Conservation (phyloP, 2,113 vertebrate species). For the Oryzias celebensis region DNA sequence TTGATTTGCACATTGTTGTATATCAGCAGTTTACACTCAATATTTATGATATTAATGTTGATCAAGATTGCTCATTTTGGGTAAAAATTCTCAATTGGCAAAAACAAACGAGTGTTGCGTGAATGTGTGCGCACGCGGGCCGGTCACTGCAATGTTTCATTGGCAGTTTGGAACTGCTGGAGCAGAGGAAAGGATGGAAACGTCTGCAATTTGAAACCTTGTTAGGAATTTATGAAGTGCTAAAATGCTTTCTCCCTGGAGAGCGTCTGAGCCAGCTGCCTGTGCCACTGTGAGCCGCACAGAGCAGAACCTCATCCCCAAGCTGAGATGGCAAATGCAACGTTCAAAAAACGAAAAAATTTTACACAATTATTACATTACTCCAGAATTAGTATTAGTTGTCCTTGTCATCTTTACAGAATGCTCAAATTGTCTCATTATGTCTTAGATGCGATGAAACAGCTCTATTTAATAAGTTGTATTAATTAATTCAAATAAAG, state of each 20-base stretch:
- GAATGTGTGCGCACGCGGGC: conserved; percentile 20
- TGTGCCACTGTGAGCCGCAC: conserved; percentile 76
- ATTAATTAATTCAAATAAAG: no score
- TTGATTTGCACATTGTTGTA: no score
- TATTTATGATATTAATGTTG: conserved; percentile 5
- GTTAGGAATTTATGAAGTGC: conserved; percentile 99
- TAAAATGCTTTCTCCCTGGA: conserved; percentile 95
- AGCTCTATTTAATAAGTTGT: no score
- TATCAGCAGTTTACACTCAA: no score
- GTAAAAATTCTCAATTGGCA: conserved; percentile 26
- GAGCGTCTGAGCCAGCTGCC: conserved; percentile 89
- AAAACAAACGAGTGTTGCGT: conserved; percentile 17
- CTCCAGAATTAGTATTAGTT: conserved; percentile 25
- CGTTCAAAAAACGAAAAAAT: conserved; percentile 22
- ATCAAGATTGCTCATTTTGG: conserved; percentile 24
- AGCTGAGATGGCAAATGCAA: conserved; percentile 49
- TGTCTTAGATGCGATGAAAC: no score
- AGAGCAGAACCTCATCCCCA: conserved; percentile 71
- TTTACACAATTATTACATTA: conserved; percentile 4
- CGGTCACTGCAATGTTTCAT: conserved; percentile 48
- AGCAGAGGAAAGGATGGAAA: conserved; percentile 83
- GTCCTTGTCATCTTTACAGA: conserved; percentile 14
- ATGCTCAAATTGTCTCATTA: no score
- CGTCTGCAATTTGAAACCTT: conserved; percentile 93
- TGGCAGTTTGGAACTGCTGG: conserved; percentile 69